Base-by-base conservation (phyloP, 1,140 invertebrate species). In the Anthonomus grandis region DNA sequence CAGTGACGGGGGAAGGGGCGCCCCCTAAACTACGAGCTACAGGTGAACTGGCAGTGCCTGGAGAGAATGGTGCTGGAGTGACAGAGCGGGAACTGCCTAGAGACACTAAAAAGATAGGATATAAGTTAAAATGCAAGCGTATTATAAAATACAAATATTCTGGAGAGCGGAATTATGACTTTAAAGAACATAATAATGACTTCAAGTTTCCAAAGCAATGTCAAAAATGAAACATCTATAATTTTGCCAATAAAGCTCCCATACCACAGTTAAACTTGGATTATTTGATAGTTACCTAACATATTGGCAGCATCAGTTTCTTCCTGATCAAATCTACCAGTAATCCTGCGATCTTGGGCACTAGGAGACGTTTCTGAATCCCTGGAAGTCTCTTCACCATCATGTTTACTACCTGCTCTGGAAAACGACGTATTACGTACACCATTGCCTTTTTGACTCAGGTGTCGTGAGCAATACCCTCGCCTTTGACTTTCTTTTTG, bases 401-500 rank as follows among this genome's bases (percentile, higher is more conserved):
- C 91, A 59, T 86, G 81, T 64, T 78, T 79, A 47, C 73, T 72
- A 46, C 68, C 72, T 61, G 78, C 75, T 19, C 80, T 72, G 8
- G 78, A 74, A 22, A 70, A 70, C 24, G 63, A 64, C 19, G 65
- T 66, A 49, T 65, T 64, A 72, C 78, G 48, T 71, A 78, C 60
- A 70, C 76, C 79, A 63, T 83, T 86, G 13, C 90, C 90, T 70
- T 91, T 87, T 57, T 94, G 79, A 66, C 90, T 96, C 57, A 98
- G 83, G 80, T 98, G 96, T 42, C 95, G 78, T 17, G 95, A 98
- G 75, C 96, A 98, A 75, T 86, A 98, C 5, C 96, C 96, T 58
- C 94, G 81, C 27, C 95, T 78, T 77, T 98, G 96, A 65, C 94
- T 97, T 79, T 99, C 96, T 79, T 98, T 98, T n/a, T 86, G 90